These are phyloP conservation scores for Monochamus saltuarius DNA, from an alignment of 1,140 invertebrate genomes.

Conservation along the genomic window DNA sequence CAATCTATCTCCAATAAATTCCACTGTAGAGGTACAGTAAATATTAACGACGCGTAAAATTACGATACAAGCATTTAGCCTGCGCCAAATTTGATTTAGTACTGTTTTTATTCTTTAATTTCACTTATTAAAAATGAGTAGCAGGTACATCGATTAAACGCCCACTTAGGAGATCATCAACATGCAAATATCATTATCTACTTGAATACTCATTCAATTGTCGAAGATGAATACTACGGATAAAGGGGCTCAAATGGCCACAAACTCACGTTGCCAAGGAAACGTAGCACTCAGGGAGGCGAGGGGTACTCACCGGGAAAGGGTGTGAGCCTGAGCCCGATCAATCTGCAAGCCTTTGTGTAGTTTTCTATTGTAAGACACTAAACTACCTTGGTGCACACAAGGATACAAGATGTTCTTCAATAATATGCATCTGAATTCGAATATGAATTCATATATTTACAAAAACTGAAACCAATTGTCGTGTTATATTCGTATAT, in stretches of 20 bases:
- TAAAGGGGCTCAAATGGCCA: constrained; percentile 47
- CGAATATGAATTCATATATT: too few species aligned
- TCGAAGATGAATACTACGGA: constrained; percentile 45
- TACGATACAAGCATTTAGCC: too few species aligned
- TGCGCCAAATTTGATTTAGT: too few species aligned
- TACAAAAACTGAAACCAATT: too few species aligned
- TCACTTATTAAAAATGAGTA: constrained; percentile 17
- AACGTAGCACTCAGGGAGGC: constrained; percentile 29
- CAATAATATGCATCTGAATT: too few species aligned
- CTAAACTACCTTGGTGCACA: background rate
- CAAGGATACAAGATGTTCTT: too few species aligned
- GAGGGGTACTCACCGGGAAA: constrained; percentile 39
- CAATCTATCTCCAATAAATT: too few species aligned
- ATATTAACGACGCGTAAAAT: too few species aligned
- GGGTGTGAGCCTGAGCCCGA: constrained; percentile 41
- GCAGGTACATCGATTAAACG: constrained; percentile 40
- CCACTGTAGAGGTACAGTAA: too few species aligned
- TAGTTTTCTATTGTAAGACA: constrained; percentile 37
- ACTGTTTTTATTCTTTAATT: too few species aligned
- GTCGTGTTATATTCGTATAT: too few species aligned
- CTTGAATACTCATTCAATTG: constrained; percentile 49
- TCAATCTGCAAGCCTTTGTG: constrained; percentile 47
- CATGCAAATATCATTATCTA: constrained; percentile 50
- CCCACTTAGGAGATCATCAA: constrained; percentile 43
- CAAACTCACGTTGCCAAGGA: constrained; percentile 43